phyloP scores from a whole-genome alignment of 2,888 invertebrate genomes.

The Euplagia quadripunctaria region DNA sequence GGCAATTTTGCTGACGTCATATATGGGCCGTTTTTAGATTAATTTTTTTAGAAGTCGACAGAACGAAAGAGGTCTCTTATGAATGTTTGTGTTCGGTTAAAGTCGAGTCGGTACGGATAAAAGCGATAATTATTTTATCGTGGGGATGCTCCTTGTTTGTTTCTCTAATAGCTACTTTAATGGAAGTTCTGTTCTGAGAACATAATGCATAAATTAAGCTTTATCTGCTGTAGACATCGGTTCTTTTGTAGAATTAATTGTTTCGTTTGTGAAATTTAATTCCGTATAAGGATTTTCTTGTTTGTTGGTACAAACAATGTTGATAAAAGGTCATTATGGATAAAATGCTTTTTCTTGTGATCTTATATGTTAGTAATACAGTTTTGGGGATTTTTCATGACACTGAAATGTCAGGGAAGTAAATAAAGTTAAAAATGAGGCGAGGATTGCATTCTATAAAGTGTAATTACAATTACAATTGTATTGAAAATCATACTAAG shows the following conservation, averaged over 20 bases:
- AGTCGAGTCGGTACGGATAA: slow-evolving; percentile 72
- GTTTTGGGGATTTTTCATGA: no score
- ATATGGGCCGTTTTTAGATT: slow-evolving; percentile 74
- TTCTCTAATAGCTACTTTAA: slow-evolving; percentile 86
- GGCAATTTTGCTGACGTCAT: slow-evolving; percentile 82
- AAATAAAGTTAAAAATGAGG: not conserved
- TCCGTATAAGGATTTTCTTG: slow-evolving; percentile 18
- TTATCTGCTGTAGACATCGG: slow-evolving; percentile 65
- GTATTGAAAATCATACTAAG: not conserved
- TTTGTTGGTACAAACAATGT: not conserved
- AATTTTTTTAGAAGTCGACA: slow-evolving; percentile 67
- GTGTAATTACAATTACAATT: not conserved
- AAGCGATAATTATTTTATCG: slow-evolving; percentile 86
- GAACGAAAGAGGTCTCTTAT: slow-evolving; percentile 69
- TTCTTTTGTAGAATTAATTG: slow-evolving; percentile 48
- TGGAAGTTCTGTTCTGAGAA: slow-evolving; percentile 74
- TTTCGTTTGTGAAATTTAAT: slow-evolving; percentile 34
- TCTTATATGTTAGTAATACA: not conserved
- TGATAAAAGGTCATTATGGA: slow-evolving; percentile 8
- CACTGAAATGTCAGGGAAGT: not conserved
- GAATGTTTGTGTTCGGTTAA: slow-evolving; percentile 51
- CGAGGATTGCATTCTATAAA: not conserved
- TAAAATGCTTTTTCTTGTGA: not conserved
- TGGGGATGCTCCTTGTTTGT: slow-evolving; percentile 83
- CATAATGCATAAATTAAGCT: slow-evolving; percentile 76